Base-by-base conservation (phyloP, 2,797 vertebrate genomes). In the Rhinophrynus dorsalis region DNA sequence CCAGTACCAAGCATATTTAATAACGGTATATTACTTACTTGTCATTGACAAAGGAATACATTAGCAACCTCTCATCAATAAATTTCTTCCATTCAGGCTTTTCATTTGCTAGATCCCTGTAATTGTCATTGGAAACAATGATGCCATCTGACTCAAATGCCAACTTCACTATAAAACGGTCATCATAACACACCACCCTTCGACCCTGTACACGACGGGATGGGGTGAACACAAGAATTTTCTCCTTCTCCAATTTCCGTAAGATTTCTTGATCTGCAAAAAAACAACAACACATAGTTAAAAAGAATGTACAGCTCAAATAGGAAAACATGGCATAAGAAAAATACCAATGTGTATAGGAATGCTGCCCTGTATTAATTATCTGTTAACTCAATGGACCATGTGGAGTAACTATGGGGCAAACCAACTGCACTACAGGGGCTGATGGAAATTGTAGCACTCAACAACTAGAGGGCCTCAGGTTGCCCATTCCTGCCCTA, bases 21-120 rank as follows among this genome's bases (percentile, higher is more conserved):
- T n/a, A n/a, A n/a, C n/a, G n/a, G n/a, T n/a, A n/a, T n/a, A n/a
- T 13, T 5, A 79, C 96, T 94, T 90, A 99, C 97, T 98, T 99
- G 91, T 99, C 97, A 62, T 99, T 99, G 68, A 98, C 97, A 78
- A 99, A 99, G 1, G 97, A 99, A 82, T 99, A 99, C 97, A 99
- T 99, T 74, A 99, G 86, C 68, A 99, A 84, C 27, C 97, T 92
- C 61, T 99, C 94, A 27, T 99, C 96, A 45, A 99, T 96, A 83
- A 98, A 98, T 78, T 95, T 98, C 90, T 97, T 98, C 97, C 96
- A 99, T 76, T 99, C 96, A 0, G 95, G 95, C 72, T 97, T 99
- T 77, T 99, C 97, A 56, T 98, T 98, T 51, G 95, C 95, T 44
- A 99, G 82, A 75, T 98, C 96, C 27, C 97, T 92, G 88, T 99